These are phyloP conservation scores for Macquaria ambigua DNA, from an alignment of 2,113 vertebrate species.

Conservation along the genomic window DNA sequence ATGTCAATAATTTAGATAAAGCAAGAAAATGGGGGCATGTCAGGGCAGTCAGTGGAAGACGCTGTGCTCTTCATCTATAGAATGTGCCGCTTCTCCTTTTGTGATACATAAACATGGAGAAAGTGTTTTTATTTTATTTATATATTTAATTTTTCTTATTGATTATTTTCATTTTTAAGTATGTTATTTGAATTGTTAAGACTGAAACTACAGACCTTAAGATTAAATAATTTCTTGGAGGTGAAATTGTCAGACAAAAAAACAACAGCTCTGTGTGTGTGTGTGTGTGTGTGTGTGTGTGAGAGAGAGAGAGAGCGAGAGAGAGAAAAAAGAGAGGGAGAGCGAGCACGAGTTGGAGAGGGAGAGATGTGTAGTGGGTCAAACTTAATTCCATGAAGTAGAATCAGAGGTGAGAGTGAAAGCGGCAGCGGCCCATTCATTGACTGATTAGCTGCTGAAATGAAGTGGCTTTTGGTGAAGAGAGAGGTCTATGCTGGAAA, in stretches of 20 bases:
- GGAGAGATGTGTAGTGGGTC: not conserved
- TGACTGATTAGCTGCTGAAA: slow-evolving; percentile 39
- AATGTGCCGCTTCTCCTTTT: not conserved
- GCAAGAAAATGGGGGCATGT: slow-evolving; percentile 27
- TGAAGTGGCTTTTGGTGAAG: slow-evolving; percentile 6
- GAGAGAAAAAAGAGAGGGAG: not conserved
- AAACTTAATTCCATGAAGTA: not conserved
- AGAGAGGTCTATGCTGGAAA: not conserved
- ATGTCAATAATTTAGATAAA: slow-evolving; percentile 70
- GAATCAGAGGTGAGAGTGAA: not conserved
- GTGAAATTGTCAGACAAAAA: not conserved
- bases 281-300: not conserved
- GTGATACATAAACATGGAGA: not conserved
- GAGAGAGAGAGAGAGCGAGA: not conserved
- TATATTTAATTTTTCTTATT: not conserved
- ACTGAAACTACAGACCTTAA: not conserved
- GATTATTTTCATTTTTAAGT: not conserved
- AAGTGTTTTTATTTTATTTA: not conserved
- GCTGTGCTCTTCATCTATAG: slow-evolving; percentile 17
- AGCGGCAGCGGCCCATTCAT: not conserved
- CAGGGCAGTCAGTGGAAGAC: slow-evolving; percentile 6
- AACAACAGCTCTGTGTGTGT: not conserved
- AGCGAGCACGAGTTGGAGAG: not conserved
- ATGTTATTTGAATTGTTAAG: not conserved
- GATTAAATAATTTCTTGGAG: slow-evolving; percentile 1